Evolutionary conservation across 2,113 vertebrate genomes (phyloP).

Genomic region (Labeo catla): DNA sequence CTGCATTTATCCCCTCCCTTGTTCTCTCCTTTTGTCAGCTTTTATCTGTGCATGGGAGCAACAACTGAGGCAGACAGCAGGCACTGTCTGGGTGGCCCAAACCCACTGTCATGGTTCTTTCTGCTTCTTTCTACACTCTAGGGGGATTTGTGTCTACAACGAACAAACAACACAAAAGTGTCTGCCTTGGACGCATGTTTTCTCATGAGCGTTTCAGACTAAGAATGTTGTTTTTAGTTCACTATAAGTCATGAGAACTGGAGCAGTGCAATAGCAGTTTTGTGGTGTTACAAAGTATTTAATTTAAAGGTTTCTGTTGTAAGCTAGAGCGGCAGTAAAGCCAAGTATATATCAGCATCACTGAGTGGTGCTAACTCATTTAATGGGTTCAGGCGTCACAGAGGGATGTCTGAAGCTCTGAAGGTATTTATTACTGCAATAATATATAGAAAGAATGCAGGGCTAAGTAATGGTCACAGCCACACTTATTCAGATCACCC

Average conservation of each 20-base stretch:
- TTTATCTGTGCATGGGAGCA: constrained; percentile 69
- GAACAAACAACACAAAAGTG: constrained; percentile 49
- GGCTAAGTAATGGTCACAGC: constrained; percentile 44
- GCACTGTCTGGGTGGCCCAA: constrained; percentile 76
- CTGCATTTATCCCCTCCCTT: constrained; percentile 16
- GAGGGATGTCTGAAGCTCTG: constrained; percentile 16
- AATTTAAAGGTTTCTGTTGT: constrained; percentile 9
- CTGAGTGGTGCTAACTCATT: constrained; percentile 27
- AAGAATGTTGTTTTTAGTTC: constrained; percentile 8
- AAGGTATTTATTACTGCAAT: constrained; percentile 62
- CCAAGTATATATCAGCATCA: not conserved
- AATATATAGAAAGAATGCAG: constrained; percentile 40
- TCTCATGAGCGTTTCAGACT: constrained; percentile 11
- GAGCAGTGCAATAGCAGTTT: not conserved
- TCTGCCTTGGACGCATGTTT: not conserved
- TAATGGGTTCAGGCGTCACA: constrained; percentile 26
- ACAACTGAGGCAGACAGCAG: constrained; percentile 71
- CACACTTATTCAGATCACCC: not conserved
- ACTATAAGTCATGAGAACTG: constrained; percentile 14
- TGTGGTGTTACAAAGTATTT: not conserved
- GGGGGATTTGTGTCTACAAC: constrained; percentile 30
- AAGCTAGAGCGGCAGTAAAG: constrained; percentile 23
- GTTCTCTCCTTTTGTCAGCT: constrained; percentile 60
- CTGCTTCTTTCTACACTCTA: constrained; percentile 57
- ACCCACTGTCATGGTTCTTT: constrained; percentile 56